phyloP scores from a whole-genome alignment of 2,888 invertebrate species.

The Hesperia comma region DNA sequence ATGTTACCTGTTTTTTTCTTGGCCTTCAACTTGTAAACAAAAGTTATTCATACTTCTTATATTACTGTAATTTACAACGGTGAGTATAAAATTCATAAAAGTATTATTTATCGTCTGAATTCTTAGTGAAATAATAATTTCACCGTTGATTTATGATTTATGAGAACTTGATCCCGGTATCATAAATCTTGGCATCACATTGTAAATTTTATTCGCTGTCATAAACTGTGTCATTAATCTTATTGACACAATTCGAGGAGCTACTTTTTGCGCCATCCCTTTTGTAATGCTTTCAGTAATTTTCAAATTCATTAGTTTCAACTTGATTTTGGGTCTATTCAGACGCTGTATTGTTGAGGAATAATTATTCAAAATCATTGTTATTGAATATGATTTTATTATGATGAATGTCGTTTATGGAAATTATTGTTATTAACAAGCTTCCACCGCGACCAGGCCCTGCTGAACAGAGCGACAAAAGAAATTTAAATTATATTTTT shows the following conservation, averaged over 20 bases:
- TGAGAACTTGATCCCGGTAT: conserved; percentile 23
- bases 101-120: conserved; percentile 46
- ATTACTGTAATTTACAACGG: neutral
- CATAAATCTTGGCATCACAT: conserved; percentile 21
- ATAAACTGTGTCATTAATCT: conserved; percentile 25
- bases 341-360: neutral
- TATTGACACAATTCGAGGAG: conserved; percentile 21
- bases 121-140: conserved; percentile 13
- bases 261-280: conserved; percentile 11
- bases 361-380: neutral
- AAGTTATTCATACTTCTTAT: neutral
- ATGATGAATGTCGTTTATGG: no score
- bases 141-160: conserved; percentile 22
- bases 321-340: neutral
- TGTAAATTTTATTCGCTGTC: conserved; percentile 30
- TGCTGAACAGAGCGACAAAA: no score
- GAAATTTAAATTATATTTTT: no score
- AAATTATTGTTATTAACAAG: no score
- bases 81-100: neutral
- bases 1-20: neutral
- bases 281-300: conserved; percentile 11
- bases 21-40: neutral
- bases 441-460: no score
- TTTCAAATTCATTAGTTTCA: conserved; percentile 11
- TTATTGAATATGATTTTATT: no score